phyloP scores from a whole-genome alignment of 2,113 vertebrate genomes.

The Aplodontia rufa region DNA sequence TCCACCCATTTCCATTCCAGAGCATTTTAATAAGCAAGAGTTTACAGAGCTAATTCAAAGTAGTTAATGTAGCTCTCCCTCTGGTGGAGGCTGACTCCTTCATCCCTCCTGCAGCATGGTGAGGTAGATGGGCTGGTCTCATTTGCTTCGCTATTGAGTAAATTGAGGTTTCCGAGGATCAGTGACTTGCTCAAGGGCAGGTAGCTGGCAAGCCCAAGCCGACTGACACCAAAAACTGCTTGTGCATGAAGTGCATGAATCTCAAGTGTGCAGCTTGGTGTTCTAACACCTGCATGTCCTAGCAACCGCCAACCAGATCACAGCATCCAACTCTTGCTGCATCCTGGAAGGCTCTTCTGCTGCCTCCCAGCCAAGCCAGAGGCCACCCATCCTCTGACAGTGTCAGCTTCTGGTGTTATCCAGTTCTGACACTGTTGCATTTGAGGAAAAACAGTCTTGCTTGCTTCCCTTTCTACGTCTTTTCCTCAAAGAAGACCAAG shows the following conservation, averaged over 20 bases:
- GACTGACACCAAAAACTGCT: neutral
- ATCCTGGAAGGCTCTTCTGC: neutral
- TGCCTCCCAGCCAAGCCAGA: neutral
- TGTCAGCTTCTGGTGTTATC: too few species aligned
- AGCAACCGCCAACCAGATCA: neutral
- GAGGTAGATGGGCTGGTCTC: neutral
- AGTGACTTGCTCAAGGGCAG: neutral
- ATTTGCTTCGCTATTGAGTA: neutral
- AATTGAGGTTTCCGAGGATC: neutral
- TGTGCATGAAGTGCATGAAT: neutral
- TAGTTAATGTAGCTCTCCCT: neutral
- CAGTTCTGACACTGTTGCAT: too few species aligned
- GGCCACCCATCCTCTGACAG: neutral
- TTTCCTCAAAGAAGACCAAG: neutral
- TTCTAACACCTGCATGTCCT: neutral
- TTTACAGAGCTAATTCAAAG: neutral
- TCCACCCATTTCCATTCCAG: neutral
- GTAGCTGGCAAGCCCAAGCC: neutral
- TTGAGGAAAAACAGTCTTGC: neutral
- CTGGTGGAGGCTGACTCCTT: fast-evolving
- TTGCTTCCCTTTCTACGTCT: neutral
- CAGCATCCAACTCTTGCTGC: neutral
- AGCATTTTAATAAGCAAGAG: neutral
- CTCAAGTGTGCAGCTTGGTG: neutral
- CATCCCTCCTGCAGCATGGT: fast-evolving